A percentile compares a stretch with the other conserved stretches of the same genome.
Evolutionary conservation across 2,113 vertebrate genomes (phyloP).

Genomic region (Coptodon bakossiorum): DNA sequence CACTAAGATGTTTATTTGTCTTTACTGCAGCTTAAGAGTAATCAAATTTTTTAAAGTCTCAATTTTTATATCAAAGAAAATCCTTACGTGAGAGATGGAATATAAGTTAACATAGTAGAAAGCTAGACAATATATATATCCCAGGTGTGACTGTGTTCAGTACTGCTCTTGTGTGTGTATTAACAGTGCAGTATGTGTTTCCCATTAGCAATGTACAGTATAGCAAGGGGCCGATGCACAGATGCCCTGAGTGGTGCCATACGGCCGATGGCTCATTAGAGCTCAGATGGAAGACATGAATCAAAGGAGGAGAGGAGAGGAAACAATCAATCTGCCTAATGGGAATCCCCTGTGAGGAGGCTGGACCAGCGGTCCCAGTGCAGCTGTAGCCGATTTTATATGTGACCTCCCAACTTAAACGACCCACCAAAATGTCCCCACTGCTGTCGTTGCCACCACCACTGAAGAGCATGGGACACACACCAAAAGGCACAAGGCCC

Average conservation of each 20-base stretch:
- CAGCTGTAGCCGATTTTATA: constrained; percentile 70
- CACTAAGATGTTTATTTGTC: background rate
- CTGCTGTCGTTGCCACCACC: background rate
- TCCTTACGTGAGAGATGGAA: background rate
- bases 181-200: constrained; percentile 39
- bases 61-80: background rate
- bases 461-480: constrained; percentile 13
- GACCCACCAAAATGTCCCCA: constrained; percentile 45
- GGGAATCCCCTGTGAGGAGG: constrained; percentile 66
- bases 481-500: constrained; percentile 30
- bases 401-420: constrained; percentile 67
- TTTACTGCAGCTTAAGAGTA: background rate
- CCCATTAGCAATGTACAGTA: constrained; percentile 52
- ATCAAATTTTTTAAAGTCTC: background rate
- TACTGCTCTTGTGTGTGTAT: constrained; percentile 4
- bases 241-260: constrained; percentile 71
- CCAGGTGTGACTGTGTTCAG: background rate
- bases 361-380: constrained; percentile 57
- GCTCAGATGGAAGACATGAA: constrained; percentile 75
- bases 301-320: constrained; percentile 67
- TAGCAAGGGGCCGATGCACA: constrained; percentile 53
- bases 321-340: constrained; percentile 65
- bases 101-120: background rate
- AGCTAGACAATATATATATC: background rate
- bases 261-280: constrained; percentile 75